Conservation (phyloP, 2,888 invertebrate genomes). For the Drosophila seclusa region DNA sequence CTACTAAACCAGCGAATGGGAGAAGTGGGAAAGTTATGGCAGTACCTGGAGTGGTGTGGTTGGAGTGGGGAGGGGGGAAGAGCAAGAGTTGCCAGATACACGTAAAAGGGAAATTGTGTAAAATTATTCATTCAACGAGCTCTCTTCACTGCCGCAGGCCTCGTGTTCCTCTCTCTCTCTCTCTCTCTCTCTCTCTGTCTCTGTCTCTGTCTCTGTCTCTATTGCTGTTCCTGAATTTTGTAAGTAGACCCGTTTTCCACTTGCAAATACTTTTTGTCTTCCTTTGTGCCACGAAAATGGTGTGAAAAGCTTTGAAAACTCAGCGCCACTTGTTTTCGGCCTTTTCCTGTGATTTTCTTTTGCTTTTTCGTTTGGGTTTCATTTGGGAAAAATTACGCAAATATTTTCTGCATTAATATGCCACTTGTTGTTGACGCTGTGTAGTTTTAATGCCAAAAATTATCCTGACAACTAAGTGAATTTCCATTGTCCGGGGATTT, state of each 20-base stretch:
- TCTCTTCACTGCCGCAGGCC: constrained; percentile 23
- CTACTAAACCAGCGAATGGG: constrained; percentile 11
- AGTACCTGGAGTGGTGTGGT: constrained; percentile 32
- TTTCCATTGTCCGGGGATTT: constrained; percentile 10
- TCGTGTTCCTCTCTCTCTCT: background rate
- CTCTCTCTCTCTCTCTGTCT: background rate
- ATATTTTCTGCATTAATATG: constrained; percentile 38
- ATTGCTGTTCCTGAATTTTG: constrained; percentile 21
- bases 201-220: background rate
- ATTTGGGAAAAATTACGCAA: constrained; percentile 10
- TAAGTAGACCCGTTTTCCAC: constrained; percentile 37
- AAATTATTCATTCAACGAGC: constrained; percentile 66
- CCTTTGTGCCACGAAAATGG: constrained; percentile 31
- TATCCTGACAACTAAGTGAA: constrained; percentile 6
- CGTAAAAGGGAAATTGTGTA: constrained; percentile 68
- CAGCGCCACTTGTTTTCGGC: constrained; percentile 25
- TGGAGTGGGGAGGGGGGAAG: background rate
- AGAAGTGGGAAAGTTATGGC: constrained; percentile 39
- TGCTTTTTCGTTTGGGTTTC: background rate
- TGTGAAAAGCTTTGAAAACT: constrained; percentile 38
- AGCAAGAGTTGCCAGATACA: constrained; percentile 48
- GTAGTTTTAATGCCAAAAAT: constrained; percentile 38
- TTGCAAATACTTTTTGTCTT: constrained; percentile 15
- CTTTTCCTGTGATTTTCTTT: constrained; percentile 4
- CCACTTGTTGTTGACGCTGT: constrained; percentile 24